Evolutionary conservation across 2,888 invertebrate genomes (phyloP), one percentile per base, ranked within the genome.

Genomic region (Mythimna albipuncta): DNA sequence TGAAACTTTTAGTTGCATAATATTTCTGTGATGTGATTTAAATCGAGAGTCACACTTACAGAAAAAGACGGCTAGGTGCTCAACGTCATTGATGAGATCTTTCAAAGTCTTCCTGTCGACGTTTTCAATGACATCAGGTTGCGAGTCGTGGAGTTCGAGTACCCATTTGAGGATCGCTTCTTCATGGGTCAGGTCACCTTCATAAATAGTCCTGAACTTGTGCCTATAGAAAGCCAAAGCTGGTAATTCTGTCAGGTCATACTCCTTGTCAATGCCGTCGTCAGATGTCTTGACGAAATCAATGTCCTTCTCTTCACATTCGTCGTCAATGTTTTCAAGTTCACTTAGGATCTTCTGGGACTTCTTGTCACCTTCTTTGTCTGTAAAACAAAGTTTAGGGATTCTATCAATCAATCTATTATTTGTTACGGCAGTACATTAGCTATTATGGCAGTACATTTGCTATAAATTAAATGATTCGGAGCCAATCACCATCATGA

Each of bases 271-370:
- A 72, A 99, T 97, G 62, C 98, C 98, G 44, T 98, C 98, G 89
- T 99, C 99, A 11, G 98, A 99, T 82, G 98, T 98, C 93, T 99
- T 99, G 0, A 99, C 98, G 91, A 99, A 99, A 92, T 98, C 98
- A 83, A 99, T 98, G 86, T 98, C 98, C 92, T 98, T 98, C 89
- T 98, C 98, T 94, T 99, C 99, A 90, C 99, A 98, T 90, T 99
- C 98, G 87, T 99, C 99, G 89, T 99, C 99, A 86, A 99, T 99
- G 89, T 99, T 99, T 92, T 99, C 99, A 77, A 99, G 92, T 91
- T 99, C 99, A 89, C 98, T 98, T 1, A 99, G 96, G 75, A 99
- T 99, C 91, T 98, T 98, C 85, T 98, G 98, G 38, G 98, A 98
- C 90, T 98, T 98, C 89, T 98, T 98, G 89, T 99, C 99, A 10